A percentile compares a stretch with the other conserved stretches of the same genome.
These are phyloP conservation scores for Ptychochromis oligacanthus DNA, from an alignment of 2,113 vertebrate genomes.

Conservation along the genomic window DNA sequence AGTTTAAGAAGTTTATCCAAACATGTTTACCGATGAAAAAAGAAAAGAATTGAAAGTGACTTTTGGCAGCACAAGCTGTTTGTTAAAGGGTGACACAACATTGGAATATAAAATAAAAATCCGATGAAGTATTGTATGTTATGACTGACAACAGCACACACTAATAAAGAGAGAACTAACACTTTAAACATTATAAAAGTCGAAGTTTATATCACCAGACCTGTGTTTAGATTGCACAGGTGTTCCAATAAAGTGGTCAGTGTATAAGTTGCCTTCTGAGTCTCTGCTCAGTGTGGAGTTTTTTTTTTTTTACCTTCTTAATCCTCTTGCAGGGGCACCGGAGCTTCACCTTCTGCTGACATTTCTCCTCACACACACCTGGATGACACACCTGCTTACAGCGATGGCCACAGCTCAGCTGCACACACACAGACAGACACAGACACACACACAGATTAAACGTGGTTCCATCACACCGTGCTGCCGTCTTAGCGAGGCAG, in stretches of 20 bases:
- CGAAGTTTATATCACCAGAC: background rate
- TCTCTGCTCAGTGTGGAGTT: no score
- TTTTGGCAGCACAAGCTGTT: no score
- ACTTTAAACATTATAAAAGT: background rate
- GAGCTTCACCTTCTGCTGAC: conserved; percentile 92
- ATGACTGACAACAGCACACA: background rate
- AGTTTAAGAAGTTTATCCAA: rapidly evolving
- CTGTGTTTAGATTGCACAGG: background rate
- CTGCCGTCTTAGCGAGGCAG: background rate
- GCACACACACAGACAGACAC: background rate
- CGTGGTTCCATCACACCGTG: background rate
- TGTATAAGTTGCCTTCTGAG: no score
- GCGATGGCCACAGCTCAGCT: conserved; percentile 92
- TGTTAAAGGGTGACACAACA: no score
- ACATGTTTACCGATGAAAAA: no score
- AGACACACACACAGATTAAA: background rate
- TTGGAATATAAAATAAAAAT: no score
- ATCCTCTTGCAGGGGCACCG: conserved; percentile 93
- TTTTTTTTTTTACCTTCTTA: conserved; percentile 85
- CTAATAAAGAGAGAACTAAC: rapidly evolving
- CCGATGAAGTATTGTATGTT: no score
- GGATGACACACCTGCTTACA: conserved; percentile 92
- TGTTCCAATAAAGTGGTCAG: background rate
- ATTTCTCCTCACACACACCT: conserved; percentile 85
- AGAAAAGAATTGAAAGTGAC: no score